phyloP scores from a whole-genome alignment of 2,797 vertebrate species.

The Fratercula arctica region DNA sequence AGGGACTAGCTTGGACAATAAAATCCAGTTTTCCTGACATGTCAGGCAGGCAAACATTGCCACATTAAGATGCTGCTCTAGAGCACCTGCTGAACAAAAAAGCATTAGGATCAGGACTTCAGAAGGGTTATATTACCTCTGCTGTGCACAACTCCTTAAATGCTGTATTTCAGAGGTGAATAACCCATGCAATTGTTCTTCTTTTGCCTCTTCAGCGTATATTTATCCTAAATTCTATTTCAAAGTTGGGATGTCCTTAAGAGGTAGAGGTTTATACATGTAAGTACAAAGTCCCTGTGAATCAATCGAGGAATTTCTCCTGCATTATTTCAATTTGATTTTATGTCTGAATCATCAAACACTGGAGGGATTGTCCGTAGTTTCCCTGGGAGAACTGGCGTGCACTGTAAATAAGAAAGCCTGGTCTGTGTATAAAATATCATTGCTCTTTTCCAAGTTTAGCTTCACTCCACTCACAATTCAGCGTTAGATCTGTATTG shows the following conservation, averaged over 20 bases:
- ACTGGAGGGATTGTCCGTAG: background rate
- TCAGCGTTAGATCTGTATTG: background rate
- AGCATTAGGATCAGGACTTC: background rate
- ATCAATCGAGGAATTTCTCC: background rate
- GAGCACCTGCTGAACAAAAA: background rate
- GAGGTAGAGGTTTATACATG: rapidly evolving
- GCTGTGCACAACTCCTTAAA: background rate
- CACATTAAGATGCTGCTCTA: background rate
- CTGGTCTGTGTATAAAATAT: background rate
- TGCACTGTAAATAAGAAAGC: background rate
- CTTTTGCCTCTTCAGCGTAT: rapidly evolving
- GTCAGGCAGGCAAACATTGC: background rate
- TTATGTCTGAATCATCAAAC: background rate
- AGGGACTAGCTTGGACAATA: background rate
- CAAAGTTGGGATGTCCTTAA: background rate
- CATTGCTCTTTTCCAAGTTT: background rate
- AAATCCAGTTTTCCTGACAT: background rate
- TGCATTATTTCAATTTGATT: background rate
- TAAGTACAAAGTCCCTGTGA: background rate
- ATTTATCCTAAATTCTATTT: background rate
- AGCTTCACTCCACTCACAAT: background rate
- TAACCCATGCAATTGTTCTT: background rate
- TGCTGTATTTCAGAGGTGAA: background rate
- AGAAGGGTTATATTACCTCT: background rate
- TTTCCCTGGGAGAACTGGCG: background rate